phyloP scores from a whole-genome alignment of 2,113 vertebrate species.

The Malaclemys terrapin region DNA sequence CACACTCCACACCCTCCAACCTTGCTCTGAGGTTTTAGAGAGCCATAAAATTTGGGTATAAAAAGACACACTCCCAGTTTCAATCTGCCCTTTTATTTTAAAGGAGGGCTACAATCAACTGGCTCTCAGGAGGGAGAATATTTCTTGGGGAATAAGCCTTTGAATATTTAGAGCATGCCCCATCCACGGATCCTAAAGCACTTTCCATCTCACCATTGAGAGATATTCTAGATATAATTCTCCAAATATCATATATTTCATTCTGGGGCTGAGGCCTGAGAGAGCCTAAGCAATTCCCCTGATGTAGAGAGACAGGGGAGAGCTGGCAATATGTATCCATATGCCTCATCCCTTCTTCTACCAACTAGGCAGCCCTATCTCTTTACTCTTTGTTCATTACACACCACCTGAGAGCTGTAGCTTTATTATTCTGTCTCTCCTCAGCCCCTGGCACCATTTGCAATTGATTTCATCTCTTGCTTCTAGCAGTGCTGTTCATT shows the following conservation, averaged over 20 bases:
- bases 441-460: not conserved
- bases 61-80: not conserved
- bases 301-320: not conserved
- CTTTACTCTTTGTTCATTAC: not conserved
- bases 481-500: accelerated
- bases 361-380: accelerated
- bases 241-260: no score
- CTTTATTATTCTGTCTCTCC: accelerated
- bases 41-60: not conserved
- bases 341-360: not conserved
- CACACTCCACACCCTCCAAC: no score
- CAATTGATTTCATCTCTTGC: accelerated
- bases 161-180: no score
- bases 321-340: not conserved
- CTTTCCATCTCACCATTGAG: no score
- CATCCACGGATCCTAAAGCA: no score
- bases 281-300: not conserved
- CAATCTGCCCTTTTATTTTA: not conserved
- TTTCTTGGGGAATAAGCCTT: no score
- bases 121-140: no score
- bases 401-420: not conserved
- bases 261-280: not conserved
- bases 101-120: no score
- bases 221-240: no score
- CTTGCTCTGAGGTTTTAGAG: no score